Conservation (phyloP, 1,140 invertebrate species). For the Protaetia brevitarsis region DNA sequence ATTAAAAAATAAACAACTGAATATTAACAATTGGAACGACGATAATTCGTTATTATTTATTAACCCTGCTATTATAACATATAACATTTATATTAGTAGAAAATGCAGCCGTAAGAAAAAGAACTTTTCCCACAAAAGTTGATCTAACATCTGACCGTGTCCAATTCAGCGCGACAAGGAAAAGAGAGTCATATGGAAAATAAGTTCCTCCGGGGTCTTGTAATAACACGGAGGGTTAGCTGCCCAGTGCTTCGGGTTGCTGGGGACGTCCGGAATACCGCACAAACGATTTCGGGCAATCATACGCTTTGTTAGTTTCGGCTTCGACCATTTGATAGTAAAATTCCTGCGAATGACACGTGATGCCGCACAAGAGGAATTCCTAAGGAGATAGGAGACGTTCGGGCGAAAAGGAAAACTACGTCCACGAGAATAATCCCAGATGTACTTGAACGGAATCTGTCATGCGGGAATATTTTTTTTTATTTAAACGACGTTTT, state of each 20-base stretch:
- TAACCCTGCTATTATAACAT: too few species aligned
- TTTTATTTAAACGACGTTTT: too few species aligned
- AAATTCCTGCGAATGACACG: constrained; percentile 48
- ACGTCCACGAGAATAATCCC: neutral
- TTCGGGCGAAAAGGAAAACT: neutral
- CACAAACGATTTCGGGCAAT: constrained; percentile 45
- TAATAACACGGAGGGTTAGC: constrained; percentile 20
- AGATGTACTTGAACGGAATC: neutral
- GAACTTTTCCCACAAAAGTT: too few species aligned
- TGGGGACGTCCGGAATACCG: neutral
- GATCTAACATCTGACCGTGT: neutral
- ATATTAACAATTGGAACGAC: too few species aligned
- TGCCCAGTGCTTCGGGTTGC: too few species aligned
- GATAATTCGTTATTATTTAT: too few species aligned
- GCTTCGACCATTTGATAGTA: constrained; percentile 47
- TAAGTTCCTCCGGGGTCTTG: constrained; percentile 18
- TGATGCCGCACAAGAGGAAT: constrained; percentile 18
- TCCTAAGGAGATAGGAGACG: neutral
- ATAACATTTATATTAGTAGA: too few species aligned
- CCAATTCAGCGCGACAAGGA: neutral
- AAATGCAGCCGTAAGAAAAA: too few species aligned
- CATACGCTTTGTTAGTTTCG: constrained; percentile 42
- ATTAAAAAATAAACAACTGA: too few species aligned
- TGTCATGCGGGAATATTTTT: neutral
- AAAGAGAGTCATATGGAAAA: constrained; percentile 15